Evolutionary conservation across 2,113 vertebrate genomes (phyloP).

Genomic region (Dipodomys stephensi): DNA sequence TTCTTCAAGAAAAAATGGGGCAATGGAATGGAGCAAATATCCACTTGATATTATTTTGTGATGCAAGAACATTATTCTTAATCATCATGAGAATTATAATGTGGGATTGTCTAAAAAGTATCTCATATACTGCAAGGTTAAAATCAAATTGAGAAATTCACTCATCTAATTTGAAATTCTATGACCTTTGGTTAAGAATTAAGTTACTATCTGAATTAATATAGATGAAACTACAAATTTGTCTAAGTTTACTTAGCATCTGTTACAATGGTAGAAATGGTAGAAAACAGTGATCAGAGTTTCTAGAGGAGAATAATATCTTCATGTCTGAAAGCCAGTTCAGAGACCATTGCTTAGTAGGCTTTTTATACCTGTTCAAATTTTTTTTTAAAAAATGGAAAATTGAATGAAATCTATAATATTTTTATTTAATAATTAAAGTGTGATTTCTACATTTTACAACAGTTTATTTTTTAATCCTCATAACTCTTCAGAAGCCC

Average conservation of each 20-base stretch:
- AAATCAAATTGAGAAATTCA: neutral
- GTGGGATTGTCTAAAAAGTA: neutral
- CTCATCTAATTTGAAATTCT: neutral
- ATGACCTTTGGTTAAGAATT: neutral
- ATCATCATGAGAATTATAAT: fast-evolving
- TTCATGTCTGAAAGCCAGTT: neutral
- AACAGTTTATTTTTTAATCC: neutral
- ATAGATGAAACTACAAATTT: neutral
- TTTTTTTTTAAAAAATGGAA: neutral
- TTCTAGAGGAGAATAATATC: neutral
- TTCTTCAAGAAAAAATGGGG: neutral
- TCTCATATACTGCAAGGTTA: neutral
- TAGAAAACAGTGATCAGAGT: neutral
- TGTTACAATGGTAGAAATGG: neutral
- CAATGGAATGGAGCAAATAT: neutral
- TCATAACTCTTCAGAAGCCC: neutral
- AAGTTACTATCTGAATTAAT: neutral
- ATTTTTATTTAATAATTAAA: neutral
- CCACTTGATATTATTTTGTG: neutral
- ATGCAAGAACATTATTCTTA: neutral
- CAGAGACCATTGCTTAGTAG: neutral
- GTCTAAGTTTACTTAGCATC: neutral
- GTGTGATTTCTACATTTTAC: neutral
- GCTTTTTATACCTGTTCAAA: neutral
- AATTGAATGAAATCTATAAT: neutral